Conservation (phyloP, 2,113 vertebrate species). For the Otus sunia region DNA sequence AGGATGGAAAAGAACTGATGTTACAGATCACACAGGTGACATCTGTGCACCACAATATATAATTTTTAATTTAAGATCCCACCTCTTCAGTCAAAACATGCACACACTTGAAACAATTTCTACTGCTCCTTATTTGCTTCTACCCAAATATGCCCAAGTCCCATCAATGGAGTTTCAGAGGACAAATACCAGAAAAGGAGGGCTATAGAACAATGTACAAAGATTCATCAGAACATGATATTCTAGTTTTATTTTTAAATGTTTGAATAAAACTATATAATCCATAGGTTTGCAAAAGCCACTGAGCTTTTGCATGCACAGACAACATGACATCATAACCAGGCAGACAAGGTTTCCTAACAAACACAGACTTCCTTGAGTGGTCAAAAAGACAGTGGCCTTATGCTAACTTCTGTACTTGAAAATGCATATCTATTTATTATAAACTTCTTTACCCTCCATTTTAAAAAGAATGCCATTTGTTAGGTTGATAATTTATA, state of each 20-base stretch:
- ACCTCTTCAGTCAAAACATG: background rate
- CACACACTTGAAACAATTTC: background rate
- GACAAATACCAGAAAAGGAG: background rate
- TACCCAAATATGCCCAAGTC: background rate
- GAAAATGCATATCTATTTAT: background rate
- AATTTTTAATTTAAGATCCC: background rate
- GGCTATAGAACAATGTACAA: background rate
- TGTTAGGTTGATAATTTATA: background rate
- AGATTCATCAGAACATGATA: background rate
- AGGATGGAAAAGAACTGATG: background rate
- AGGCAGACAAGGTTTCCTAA: background rate
- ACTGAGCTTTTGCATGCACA: background rate
- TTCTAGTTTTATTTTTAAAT: background rate
- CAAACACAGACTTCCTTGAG: background rate
- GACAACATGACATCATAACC: background rate
- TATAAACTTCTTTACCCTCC: background rate
- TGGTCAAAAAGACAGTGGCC: background rate
- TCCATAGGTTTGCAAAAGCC: background rate
- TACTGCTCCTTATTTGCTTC: background rate
- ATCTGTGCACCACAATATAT: background rate
- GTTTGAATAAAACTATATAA: background rate
- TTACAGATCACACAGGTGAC: background rate
- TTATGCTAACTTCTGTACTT: background rate
- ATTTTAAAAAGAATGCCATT: background rate
- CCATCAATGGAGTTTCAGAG: background rate